phyloP scores from a whole-genome alignment of 2,888 invertebrate genomes.

The Dicycla oo region DNA sequence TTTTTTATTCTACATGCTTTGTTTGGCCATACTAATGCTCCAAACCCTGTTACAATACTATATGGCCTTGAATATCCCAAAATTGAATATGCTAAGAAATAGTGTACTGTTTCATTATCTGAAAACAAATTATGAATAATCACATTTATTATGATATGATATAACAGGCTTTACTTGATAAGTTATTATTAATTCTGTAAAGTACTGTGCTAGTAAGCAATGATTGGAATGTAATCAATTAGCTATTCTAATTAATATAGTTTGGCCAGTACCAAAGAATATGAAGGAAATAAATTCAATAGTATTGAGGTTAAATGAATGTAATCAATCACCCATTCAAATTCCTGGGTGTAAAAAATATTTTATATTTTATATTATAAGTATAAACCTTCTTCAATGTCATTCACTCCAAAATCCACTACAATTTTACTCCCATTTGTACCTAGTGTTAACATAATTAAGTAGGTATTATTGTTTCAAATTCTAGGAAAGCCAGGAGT shows the following conservation, averaged over 20 bases:
- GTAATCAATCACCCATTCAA: conserved; percentile 4
- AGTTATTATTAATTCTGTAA: background rate
- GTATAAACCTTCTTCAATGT: conserved; percentile 5
- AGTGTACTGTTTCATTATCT: conserved; percentile 26
- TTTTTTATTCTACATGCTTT: no score
- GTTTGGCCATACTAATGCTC: no score
- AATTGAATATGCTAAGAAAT: background rate
- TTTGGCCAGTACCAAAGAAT: background rate
- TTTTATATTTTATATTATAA: no score
- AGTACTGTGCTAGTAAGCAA: background rate
- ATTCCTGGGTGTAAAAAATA: background rate
- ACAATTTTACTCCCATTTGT: background rate
- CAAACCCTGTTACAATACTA: no score
- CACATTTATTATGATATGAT: conserved; percentile 38
- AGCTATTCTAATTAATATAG: background rate
- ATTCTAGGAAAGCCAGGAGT: conserved; percentile 94
- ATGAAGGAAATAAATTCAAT: background rate
- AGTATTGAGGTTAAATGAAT: background rate
- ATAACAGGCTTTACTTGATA: conserved; percentile 30
- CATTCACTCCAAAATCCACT: background rate
- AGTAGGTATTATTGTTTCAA: background rate
- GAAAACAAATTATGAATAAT: conserved; percentile 26
- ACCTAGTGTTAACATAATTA: background rate
- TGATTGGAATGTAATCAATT: conserved; percentile 17
- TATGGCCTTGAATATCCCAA: no score